Conservation (phyloP, 2,113 vertebrate genomes). For the Meriones unguiculatus region DNA sequence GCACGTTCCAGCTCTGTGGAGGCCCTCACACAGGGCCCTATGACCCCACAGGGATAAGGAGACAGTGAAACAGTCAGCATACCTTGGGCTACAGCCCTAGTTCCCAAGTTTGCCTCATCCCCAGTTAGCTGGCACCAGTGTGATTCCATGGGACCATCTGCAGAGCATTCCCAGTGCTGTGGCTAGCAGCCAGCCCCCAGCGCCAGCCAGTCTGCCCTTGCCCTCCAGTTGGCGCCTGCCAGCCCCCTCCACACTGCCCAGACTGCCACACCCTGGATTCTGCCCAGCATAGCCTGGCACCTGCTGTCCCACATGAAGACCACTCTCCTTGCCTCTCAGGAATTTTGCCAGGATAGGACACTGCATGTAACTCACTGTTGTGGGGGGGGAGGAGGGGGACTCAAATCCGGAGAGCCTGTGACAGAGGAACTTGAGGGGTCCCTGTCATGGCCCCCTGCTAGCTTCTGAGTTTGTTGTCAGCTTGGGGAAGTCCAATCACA, state of each 20-base stretch:
- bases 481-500: neutral
- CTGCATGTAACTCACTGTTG: neutral
- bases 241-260: constrained; percentile 55
- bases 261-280: constrained; percentile 60
- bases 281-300: constrained; percentile 7
- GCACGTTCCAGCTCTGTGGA: neutral
- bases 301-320: neutral
- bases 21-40: neutral
- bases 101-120: constrained; percentile 51
- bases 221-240: constrained; percentile 50
- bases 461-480: neutral
- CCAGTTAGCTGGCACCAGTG: constrained; percentile 62
- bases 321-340: constrained; percentile 53
- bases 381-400: neutral
- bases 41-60: neutral
- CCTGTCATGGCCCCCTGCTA: rapidly evolving
- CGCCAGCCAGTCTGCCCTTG: constrained; percentile 77
- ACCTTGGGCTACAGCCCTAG: neutral
- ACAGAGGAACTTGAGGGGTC: neutral
- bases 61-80: neutral
- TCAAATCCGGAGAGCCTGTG: neutral
- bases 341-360: constrained; percentile 51
- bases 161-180: constrained; percentile 49
- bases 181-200: constrained; percentile 67
- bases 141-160: constrained; percentile 64